Evolutionary conservation across 2,113 vertebrate species (phyloP), one percentile per base, ranked within the genome.

Genomic region (Prinia subflava): DNA sequence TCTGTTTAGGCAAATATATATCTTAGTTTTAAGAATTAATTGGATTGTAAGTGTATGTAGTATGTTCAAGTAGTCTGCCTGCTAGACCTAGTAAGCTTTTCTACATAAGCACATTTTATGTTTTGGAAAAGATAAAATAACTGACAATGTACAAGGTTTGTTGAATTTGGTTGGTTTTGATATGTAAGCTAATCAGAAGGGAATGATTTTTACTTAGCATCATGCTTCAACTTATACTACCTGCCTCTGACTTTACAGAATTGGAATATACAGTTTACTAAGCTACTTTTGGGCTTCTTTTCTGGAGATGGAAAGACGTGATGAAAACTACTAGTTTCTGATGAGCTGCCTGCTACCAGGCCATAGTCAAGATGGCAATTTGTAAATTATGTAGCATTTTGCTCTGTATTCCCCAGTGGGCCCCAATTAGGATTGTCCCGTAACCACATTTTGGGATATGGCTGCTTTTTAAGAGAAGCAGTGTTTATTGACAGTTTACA

Each of bases 341-440:
- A 42, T 67, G 39, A 84, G 31, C 65, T 95, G 16, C 13, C 17
- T 68, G 31, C 44, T 75, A 25, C 39, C 76, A 60, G 47, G 44
- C 33, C 1, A 0, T 59, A 70, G 50, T 39, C 33, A 57, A 44
- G 56, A 73, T 5, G 62, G 17, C 15, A 46, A 2, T 33, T 80
- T 53, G 25, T 90, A 73, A 60, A n/a, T 82, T 44, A 23, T 3
- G 6, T 60, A 31, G 13, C 23, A 4, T 41, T 74, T 55, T 92
- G 27, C 17, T 52, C 8, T 93, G 14, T 56, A 6, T 81, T 94
- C 17, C 28, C 9, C 69, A 17, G 1, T 50, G 27, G 5, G 20
- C 12, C 11, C 25, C 0, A 0, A 7, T 64, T 41, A 69, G 64
- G 81, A 41, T 67, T 68, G 10, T 69, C 79, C 44, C 15, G 68